These are phyloP conservation scores for Oxystoma pomonae DNA, from an alignment of 2,888 invertebrate genomes.

Conservation along the genomic window DNA sequence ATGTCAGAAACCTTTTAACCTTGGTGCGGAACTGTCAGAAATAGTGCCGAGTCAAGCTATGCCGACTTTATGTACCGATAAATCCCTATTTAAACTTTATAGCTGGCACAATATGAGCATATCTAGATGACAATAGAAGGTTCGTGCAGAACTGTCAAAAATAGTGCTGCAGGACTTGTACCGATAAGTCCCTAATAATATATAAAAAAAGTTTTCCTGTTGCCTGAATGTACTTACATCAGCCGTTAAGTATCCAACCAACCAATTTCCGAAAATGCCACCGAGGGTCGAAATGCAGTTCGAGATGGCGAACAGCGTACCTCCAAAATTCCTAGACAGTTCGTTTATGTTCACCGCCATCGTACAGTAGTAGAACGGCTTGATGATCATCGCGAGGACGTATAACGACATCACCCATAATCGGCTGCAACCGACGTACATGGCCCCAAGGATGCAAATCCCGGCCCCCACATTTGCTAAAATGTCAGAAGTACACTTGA, in stretches of 20 bases:
- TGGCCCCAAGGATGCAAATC: slow-evolving; percentile 57
- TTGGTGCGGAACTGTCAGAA: too few relatives aligned
- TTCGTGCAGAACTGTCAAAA: too few relatives aligned
- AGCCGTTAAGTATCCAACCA: slow-evolving; percentile 56
- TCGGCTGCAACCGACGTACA: slow-evolving; percentile 58
- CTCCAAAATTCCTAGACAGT: slow-evolving; percentile 58
- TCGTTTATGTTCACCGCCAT: slow-evolving; percentile 61
- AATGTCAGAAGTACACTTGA: too few relatives aligned
- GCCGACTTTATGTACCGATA: too few relatives aligned
- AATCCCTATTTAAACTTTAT: too few relatives aligned
- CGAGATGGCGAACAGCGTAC: slow-evolving; percentile 57
- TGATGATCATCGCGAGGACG: slow-evolving; percentile 58
- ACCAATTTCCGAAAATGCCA: slow-evolving; percentile 56
- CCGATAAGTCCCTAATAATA: not conserved
- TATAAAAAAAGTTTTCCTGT: not conserved
- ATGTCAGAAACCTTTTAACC: too few relatives aligned
- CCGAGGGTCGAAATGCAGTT: slow-evolving; percentile 57
- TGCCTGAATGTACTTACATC: slow-evolving; percentile 48
- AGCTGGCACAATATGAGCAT: too few relatives aligned
- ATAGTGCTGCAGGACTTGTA: not conserved
- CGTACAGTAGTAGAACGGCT: slow-evolving; percentile 63
- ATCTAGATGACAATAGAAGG: too few relatives aligned
- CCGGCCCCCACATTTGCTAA: slow-evolving; percentile 59
- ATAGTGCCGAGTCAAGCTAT: too few relatives aligned
- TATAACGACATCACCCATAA: slow-evolving; percentile 52